phyloP scores from a whole-genome alignment of 2,888 invertebrate species.

The Thera britannica region DNA sequence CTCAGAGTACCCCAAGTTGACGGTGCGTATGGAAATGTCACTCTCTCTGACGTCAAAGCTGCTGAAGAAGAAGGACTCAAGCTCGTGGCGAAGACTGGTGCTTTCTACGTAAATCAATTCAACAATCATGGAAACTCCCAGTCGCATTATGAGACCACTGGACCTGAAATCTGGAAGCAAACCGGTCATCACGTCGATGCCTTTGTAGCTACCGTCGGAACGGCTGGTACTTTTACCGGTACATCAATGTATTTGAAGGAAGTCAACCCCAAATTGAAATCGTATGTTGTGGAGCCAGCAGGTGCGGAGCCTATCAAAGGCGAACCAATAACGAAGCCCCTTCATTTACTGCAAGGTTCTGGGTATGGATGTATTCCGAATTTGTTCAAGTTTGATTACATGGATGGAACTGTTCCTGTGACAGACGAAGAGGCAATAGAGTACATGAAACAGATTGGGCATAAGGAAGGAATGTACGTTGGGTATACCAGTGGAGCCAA shows the following conservation, averaged over 20 bases:
- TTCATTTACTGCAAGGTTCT: conserved; percentile 77
- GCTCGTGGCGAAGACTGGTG: conserved; percentile 63
- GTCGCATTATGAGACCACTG: conserved; percentile 73
- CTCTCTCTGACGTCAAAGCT: conserved; percentile 68
- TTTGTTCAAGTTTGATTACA: conserved; percentile 67
- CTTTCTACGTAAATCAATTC: conserved; percentile 76
- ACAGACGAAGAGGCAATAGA: conserved; percentile 70
- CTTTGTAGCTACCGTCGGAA: conserved; percentile 74
- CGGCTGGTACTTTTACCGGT: conserved; percentile 74
- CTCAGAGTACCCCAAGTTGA: conserved; percentile 75
- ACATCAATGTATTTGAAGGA: conserved; percentile 73
- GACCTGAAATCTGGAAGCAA: conserved; percentile 79
- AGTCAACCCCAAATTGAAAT: conserved; percentile 62
- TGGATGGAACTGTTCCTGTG: conserved; percentile 72
- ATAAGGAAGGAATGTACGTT: conserved; percentile 74
- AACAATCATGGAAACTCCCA: conserved; percentile 64
- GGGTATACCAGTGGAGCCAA: conserved; percentile 79
- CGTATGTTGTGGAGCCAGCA: conserved; percentile 72
- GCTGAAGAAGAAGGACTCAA: conserved; percentile 67
- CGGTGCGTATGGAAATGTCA: conserved; percentile 76
- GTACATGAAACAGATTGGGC: conserved; percentile 68
- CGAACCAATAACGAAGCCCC: conserved; percentile 69
- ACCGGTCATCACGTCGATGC: conserved; percentile 74
- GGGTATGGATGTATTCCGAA: conserved; percentile 75
- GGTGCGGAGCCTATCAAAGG: conserved; percentile 76